Evolutionary conservation across 2,797 vertebrate genomes (phyloP).

Genomic region (Typhlichthys eigenmanni): DNA sequence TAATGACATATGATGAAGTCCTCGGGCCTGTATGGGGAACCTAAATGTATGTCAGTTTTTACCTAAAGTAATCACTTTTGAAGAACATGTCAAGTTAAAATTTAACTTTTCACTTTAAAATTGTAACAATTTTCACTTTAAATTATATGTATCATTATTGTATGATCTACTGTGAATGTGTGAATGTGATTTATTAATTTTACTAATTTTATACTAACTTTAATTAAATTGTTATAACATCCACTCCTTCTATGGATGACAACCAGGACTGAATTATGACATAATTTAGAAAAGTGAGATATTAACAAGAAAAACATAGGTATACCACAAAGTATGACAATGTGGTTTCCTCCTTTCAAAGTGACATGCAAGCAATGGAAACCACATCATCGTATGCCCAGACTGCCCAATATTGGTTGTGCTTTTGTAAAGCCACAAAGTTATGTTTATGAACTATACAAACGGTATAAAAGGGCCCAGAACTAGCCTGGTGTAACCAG

Average conservation of each 20-base stretch:
- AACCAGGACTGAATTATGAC: not conserved
- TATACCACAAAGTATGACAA: not conserved
- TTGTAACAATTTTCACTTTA: too few relatives aligned
- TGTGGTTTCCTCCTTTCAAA: not conserved
- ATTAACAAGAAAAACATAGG: not conserved
- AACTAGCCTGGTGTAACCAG: not conserved
- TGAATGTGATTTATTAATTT: too few relatives aligned
- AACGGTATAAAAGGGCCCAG: conserved; percentile 2
- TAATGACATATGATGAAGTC: too few relatives aligned
- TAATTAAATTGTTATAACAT: not conserved
- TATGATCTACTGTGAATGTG: too few relatives aligned
- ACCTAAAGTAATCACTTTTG: too few relatives aligned
- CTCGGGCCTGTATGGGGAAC: too few relatives aligned
- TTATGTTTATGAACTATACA: conserved; percentile 5
- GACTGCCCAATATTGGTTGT: conserved; percentile 1
- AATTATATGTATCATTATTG: too few relatives aligned
- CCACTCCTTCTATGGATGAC: too few relatives aligned
- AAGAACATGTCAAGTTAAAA: too few relatives aligned
- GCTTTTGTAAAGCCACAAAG: conserved; percentile 12
- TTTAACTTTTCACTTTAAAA: too few relatives aligned
- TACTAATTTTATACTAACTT: too few relatives aligned
- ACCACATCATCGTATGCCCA: not conserved
- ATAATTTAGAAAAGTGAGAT: not conserved
- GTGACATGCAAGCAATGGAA: not conserved
- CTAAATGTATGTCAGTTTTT: too few relatives aligned